Conservation (phyloP, 2,113 vertebrate genomes). For the Ornithorhynchus anatinus region DNA sequence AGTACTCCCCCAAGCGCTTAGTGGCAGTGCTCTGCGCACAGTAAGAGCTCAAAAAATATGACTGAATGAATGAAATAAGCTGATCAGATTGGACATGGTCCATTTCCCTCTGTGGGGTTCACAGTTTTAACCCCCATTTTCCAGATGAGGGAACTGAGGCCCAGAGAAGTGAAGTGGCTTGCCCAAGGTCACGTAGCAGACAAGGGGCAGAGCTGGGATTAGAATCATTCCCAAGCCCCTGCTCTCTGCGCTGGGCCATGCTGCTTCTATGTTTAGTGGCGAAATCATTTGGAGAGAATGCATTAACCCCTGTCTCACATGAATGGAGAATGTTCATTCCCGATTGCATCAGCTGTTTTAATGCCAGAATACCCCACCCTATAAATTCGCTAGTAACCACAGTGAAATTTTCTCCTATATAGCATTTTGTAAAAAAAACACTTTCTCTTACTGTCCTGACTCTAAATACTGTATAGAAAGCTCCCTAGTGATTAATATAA, state of each 20-base stretch:
- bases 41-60: too few species aligned
- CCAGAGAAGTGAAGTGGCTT: too few species aligned
- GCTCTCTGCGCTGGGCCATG: neutral
- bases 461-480: neutral
- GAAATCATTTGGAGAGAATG: neutral
- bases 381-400: neutral
- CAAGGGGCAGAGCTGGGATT: too few species aligned
- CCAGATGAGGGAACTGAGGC: too few species aligned
- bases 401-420: neutral
- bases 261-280: neutral
- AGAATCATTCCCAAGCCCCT: too few species aligned
- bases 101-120: too few species aligned
- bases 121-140: too few species aligned
- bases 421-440: neutral
- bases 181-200: too few species aligned
- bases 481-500: neutral
- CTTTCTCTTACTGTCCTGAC: neutral
- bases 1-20: accelerated
- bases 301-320: neutral
- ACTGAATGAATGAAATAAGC: too few species aligned
- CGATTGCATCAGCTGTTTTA: neutral
- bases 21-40: too few species aligned
- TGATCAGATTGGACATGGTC: too few species aligned
- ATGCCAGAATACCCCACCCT: neutral
- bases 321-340: neutral